phyloP scores from a whole-genome alignment of 2,888 invertebrate species.

The Microchrysa polita region DNA sequence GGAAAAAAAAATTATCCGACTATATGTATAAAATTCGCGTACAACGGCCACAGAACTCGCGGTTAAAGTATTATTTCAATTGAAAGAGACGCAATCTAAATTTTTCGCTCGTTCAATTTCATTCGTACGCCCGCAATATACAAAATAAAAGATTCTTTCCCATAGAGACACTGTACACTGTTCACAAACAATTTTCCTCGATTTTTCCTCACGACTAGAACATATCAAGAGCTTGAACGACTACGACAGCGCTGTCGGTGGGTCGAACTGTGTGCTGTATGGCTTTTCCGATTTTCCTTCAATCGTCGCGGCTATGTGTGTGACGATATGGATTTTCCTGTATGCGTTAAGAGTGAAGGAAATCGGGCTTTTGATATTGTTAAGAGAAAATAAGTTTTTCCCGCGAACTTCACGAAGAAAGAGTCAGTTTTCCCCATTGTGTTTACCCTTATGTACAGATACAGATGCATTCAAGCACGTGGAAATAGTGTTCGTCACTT shows the following conservation, averaged over 20 bases:
- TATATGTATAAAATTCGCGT: too few species aligned
- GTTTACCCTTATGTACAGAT: not conserved
- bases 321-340: slow-evolving; percentile 26
- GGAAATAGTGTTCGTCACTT: slow-evolving; percentile 9
- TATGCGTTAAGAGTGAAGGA: slow-evolving; percentile 6
- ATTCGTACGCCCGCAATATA: slow-evolving; percentile 32
- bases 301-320: slow-evolving; percentile 9
- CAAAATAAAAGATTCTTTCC: not conserved
- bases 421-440: not conserved
- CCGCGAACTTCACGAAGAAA: not conserved
- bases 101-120: slow-evolving; percentile 21
- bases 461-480: slow-evolving; percentile 21
- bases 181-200: slow-evolving; percentile 23
- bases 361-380: not conserved
- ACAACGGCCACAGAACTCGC: too few species aligned
- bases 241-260: not conserved
- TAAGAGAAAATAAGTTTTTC: slow-evolving; percentile 23
- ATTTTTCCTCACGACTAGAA: slow-evolving; percentile 22
- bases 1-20: too few species aligned
- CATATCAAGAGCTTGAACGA: not conserved
- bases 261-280: slow-evolving; percentile 14
- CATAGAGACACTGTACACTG: not conserved
- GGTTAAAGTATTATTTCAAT: not conserved
- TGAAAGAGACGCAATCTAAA: not conserved
- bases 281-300: slow-evolving; percentile 8